A percentile compares a stretch with the other conserved stretches of the same genome.
phyloP scores from a whole-genome alignment of 2,113 vertebrate genomes.

The Urocolius indicus region DNA sequence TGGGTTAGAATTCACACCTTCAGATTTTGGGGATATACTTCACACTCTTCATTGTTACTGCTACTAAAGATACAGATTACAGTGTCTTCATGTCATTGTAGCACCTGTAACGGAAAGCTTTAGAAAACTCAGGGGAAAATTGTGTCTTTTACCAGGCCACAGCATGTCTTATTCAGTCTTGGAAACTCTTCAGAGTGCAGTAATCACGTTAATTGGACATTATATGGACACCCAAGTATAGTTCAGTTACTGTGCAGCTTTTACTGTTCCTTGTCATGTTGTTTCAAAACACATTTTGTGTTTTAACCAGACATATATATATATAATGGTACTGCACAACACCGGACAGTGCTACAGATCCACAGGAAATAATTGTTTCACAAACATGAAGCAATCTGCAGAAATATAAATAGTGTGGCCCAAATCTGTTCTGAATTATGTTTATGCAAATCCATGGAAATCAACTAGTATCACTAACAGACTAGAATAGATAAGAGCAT shows the following conservation, averaged over 20 bases:
- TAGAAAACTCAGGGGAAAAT: neutral
- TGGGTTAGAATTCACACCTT: slow-evolving; percentile 51
- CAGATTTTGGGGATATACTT: slow-evolving; percentile 62
- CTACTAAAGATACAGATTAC: slow-evolving; percentile 34
- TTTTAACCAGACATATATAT: slow-evolving; percentile 36
- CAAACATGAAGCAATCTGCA: slow-evolving; percentile 41
- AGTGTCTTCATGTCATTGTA: slow-evolving; percentile 31
- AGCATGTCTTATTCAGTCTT: slow-evolving; percentile 17
- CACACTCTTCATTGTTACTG: slow-evolving; percentile 54
- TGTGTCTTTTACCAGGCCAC: neutral
- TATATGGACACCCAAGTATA: slow-evolving; percentile 5
- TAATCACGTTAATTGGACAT: slow-evolving; percentile 28
- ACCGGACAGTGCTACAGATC: slow-evolving; percentile 40
- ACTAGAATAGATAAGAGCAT: neutral
- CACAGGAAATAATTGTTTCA: slow-evolving; percentile 34
- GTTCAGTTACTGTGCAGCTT: slow-evolving; percentile 6
- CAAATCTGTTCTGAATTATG: slow-evolving; percentile 52
- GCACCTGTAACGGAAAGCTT: slow-evolving; percentile 11
- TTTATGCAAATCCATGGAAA: slow-evolving; percentile 17
- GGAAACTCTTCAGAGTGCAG: slow-evolving; percentile 33
- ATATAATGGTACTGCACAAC: slow-evolving; percentile 35
- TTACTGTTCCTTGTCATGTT: slow-evolving; percentile 16
- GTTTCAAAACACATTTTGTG: slow-evolving; percentile 29
- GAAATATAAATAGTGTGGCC: neutral
- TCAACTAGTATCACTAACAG: neutral